Evolutionary conservation across 2,113 vertebrate species (phyloP), one percentile per base, ranked within the genome.

Genomic region (Cyanistes caeruleus): DNA sequence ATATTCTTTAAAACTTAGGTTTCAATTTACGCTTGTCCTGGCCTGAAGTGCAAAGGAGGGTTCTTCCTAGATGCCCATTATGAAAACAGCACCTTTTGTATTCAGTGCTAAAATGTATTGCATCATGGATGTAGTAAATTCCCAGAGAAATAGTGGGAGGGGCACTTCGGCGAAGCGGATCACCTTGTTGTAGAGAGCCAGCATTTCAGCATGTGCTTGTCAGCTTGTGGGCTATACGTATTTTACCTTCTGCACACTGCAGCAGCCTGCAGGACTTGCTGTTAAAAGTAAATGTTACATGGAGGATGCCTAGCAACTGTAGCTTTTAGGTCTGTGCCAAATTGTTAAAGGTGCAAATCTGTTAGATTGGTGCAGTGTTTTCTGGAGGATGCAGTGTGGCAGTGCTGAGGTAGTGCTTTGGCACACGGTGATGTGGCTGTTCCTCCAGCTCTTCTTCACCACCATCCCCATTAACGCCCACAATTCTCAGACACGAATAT

Each of bases 231-330:
- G 85, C 58, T 87, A 23, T 75, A 9, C 68, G 43, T 41, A 39
- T 86, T 88, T 39, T 91, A 83, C 90, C 91, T 91, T 83, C 82
- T 70, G 70, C 68, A 14, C n/a, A n/a, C 72, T 67, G 90, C 92
- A 86, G 79, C 90, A 96, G 95, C 56, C 79, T 92, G 93, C 3
- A 5, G 84, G 63, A 85, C 62, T 96, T 84, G 87, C 87, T 67
- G 84, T 84, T 93, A 35, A 65, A 87, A 95, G 85, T 85, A 85
- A 90, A 78, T 67, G 85, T 70, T 95, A 86, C 60, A 46, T 74
- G 87, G 76, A 93, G 75, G 92, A 90, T 97, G 95, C 93, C 90
- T 95, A 96, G 95, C 93, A 96, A 97, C 91, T 96, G 93, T 83
- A 72, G 60, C 55, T 84, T 63, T 77, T 44, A 81, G n/a, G 68